These are phyloP conservation scores for Echinops telfairi DNA, from an alignment of 2,113 vertebrate genomes.

Conservation along the genomic window DNA sequence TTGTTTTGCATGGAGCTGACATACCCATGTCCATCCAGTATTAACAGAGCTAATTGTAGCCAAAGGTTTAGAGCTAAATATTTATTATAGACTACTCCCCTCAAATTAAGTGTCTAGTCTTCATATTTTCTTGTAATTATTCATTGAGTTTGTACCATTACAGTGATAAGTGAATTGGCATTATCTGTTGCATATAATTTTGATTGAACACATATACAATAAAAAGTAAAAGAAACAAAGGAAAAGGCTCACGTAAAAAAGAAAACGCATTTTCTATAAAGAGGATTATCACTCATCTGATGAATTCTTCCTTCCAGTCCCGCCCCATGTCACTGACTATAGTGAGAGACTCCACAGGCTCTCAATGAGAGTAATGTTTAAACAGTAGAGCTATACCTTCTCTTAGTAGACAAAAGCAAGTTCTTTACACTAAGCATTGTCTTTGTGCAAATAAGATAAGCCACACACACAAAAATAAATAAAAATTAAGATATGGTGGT, in stretches of 20 bases:
- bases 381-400: background rate
- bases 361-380: background rate
- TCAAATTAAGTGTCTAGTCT: background rate
- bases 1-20: background rate
- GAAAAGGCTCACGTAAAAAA: background rate
- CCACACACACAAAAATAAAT: background rate
- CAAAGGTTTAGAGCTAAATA: background rate
- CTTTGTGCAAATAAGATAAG: background rate
- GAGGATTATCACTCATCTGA: background rate
- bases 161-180: background rate
- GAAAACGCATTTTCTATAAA: background rate
- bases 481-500: background rate
- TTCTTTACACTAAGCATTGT: background rate
- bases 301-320: background rate
- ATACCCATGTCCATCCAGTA: background rate
- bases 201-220: background rate
- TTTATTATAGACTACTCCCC: background rate
- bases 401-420: background rate
- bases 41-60: background rate
- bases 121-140: background rate
- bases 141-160: background rate
- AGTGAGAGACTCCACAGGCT: background rate
- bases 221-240: background rate
- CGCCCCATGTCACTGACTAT: background rate
- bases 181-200: background rate